Evolutionary conservation across 92 coral and sea anemone genomes (phyloP), one percentile per base, ranked within the genome.

Genomic region (Actinostola sp.): DNA sequence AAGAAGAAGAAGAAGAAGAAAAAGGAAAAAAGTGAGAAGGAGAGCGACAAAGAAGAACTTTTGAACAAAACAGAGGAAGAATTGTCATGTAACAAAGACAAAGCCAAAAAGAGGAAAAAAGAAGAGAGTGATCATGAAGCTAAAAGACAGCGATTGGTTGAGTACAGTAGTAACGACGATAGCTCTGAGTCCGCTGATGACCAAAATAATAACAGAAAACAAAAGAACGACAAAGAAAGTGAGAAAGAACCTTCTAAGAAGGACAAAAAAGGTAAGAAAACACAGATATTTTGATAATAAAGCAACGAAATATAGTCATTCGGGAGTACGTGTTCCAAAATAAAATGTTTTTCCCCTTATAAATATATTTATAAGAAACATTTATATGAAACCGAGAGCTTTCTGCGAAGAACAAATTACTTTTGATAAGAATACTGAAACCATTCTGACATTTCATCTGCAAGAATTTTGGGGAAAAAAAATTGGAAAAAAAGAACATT

Each of bases 121-220:
- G 67, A 84, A 11, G 73, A 56, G 36, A 53, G 72, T 19, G 72
- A 56, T 27, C 81, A 63, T 15, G 73, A 53, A 8, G 83, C 57
- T 15, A 89, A 79, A 39, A 83, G 83, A 50, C 81, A 49, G 13
- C 86, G 85, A 9, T 65, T 84, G 15, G 87, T 89, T 33, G 88
- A 84, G 44, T 77, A 84, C 28, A 78, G 86, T 33, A 82, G 71
- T 43, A n/a, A n/a, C n/a, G 84, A 80, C 24, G 92, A 88, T 56
- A 84, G 91, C 38, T 73, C 81, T 26, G 73, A 67, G 0, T 34
- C 71, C 21, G 31, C 23, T 33, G 39, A 46, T 44, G 78, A 77
- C 49, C 81, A 62, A 16, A 70, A 43, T 15, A 0, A 51, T 13
- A 20, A 42, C 41, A 68, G 32, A 35, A 36, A 26, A 12, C n/a